Base-by-base conservation (phyloP, 2,888 invertebrate species). In the Sisyra terminalis region DNA sequence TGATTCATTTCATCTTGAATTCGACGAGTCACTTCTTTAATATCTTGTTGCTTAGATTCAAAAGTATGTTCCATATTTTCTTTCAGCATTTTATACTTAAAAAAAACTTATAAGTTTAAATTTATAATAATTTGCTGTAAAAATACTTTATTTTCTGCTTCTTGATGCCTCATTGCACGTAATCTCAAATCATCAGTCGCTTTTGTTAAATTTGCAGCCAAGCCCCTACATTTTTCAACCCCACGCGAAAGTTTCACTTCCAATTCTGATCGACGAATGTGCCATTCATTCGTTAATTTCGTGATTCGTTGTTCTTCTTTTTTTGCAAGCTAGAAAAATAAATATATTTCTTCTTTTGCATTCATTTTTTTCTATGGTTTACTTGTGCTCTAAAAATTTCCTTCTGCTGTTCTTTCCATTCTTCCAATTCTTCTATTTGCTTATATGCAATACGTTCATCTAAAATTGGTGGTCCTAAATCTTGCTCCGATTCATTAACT, bases 381-480 rank as follows among this genome's bases (percentile, higher is more conserved):
- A 77, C 71, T 58, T 76, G 75, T 34, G 60, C 57, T 52, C 71
- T 67, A 51, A 75, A 82, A 6, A 72, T 53, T 46, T 72, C 67
- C 52, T 78, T 74, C 52, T 81, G 75, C 17, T 69, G 65, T 46
- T 73, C 70, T 53, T 81, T 84, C 83, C 84, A 85, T 16, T 73
- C 73, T 52, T 79, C 78, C 2, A 85, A 59, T 46, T 81, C 79
- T 29, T 73, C 67, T 0, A 81, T 69, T 49, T 74, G 70, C 57
- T 70, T 71, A 15, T 67, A 59, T 1, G 63, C 62, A 46, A 66
- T 51, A n/a, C 53, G 46, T 43, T 61, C 61, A 40, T 60, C 60
- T 5, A 61, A 41, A 24, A 61, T 51, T 6, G 53, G 51, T 2
- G 61, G 61, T 14, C 47, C 45, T 11, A 57, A 44, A 18, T 52